Evolutionary conservation across 2,888 invertebrate species (phyloP), one percentile per base, ranked within the genome.

Genomic region (Temnothorax unifasciatus): DNA sequence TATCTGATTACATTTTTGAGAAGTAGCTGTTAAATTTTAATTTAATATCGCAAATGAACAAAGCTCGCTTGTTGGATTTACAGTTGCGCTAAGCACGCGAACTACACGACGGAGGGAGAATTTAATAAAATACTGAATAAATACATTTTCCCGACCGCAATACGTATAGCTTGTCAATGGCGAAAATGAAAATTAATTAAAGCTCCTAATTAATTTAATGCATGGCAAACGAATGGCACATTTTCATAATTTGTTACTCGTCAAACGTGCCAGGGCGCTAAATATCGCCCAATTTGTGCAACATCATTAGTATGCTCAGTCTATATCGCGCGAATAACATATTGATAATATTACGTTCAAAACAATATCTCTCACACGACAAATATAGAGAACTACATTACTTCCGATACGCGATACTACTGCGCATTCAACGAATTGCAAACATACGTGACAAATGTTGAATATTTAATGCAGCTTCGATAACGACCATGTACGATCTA

Each of bases 171-270:
- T 44, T 18, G 25, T 47, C 54, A 29, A 73, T 54, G 25, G 38
- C 41, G 29, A 54, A 77, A 77, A 73, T 41, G 41, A n/a, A 77
- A 81, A 75, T 75, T 81, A 81, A 81, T 81, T 81, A 75, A 47
- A 25, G 25, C 59, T 81, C 18, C 25, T 59, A 81, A 81, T 81
- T 81, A 75, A 59, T 79, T 79, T 71, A 74, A 81, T 77, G 29
- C 47, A 21, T 1, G 15, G n/a, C n/a, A 44, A 57, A 74, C 25
- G 41, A 69, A 77, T 38, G 73, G 54, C n/a, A 9, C 38, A 75
- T 74, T 81, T 81, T 81, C 79, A 59, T 59, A 74, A 81, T 81
- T 59, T n/a, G 21, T 74, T 59, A 21, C 47, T 59, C 59, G 25
- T 59, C 47, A 54, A 54, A 71, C 18, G 54, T 59, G 41, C 21